A percentile compares a stretch with the other conserved stretches of the same genome.
phyloP scores from a whole-genome alignment of 2,797 vertebrate species.

The Spinus pinus region DNA sequence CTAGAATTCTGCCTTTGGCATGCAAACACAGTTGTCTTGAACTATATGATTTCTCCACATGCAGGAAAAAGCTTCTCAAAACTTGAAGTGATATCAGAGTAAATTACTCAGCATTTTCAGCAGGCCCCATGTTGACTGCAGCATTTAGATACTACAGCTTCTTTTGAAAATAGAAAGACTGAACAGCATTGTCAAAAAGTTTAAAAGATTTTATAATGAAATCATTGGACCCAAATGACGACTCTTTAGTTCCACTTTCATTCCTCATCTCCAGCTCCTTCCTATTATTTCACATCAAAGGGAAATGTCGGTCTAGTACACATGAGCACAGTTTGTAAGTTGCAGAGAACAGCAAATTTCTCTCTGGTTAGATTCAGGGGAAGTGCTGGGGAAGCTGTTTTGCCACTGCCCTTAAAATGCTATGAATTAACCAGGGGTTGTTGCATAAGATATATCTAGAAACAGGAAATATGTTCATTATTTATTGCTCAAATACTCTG shows the following conservation, averaged over 20 bases:
- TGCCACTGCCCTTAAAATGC: not conserved
- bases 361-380: not conserved
- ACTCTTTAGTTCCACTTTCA: not conserved
- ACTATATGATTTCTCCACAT: not conserved
- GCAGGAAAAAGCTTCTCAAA: not conserved
- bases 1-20: not conserved
- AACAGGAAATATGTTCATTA: not conserved
- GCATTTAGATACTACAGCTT: not conserved
- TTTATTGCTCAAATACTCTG: not conserved
- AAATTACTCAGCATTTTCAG: not conserved
- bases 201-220: not conserved
- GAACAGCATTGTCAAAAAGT: not conserved
- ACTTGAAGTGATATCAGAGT: not conserved
- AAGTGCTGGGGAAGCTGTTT: not conserved
- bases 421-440: not conserved
- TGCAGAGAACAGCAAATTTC: constrained; percentile 6
- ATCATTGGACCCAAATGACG: not conserved
- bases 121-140: not conserved
- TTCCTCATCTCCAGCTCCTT: not conserved
- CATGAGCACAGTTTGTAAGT: not conserved
- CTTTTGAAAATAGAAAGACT: not conserved
- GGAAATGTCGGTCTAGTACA: not conserved
- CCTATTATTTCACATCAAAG: not conserved
- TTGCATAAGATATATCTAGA: not conserved
- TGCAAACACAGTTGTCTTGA: not conserved